Evolutionary conservation across 1,140 invertebrate genomes (phyloP).

Genomic region (Diorhabda sublineata): DNA sequence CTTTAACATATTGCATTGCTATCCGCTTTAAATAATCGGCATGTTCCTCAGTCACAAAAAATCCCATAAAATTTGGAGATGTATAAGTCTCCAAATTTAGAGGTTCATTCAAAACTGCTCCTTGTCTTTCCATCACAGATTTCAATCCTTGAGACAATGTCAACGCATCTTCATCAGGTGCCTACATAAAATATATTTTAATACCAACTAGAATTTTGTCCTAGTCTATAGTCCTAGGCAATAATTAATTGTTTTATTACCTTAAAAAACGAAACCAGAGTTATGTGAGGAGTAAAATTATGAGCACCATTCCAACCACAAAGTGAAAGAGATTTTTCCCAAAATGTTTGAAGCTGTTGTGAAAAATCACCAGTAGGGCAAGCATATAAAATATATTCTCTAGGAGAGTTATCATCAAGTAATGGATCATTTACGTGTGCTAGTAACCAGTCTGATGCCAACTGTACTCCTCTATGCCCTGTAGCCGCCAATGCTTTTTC

Average conservation of each 20-base stretch:
- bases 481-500: conserved; percentile 88
- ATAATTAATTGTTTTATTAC: conserved; percentile 49
- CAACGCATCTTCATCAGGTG: conserved; percentile 65
- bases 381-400: conserved; percentile 82
- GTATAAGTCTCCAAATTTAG: conserved; percentile 75
- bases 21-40: conserved; percentile 71
- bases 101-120: conserved; percentile 56
- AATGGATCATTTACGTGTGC: conserved; percentile 81
- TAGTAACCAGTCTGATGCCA: conserved; percentile 85
- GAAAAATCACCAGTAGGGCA: conserved; percentile 74
- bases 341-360: conserved; percentile 70
- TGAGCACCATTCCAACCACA: conserved; percentile 85
- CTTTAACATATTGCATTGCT: conserved; percentile 70
- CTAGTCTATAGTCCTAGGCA: background rate
- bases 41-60: conserved; percentile 76
- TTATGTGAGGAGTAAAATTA: conserved; percentile 85
- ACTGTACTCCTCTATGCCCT: conserved; percentile 76
- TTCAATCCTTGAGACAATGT: conserved; percentile 63
- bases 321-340: conserved; percentile 68
- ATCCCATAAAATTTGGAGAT: conserved; percentile 81
- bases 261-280: conserved; percentile 83
- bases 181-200: conserved; percentile 50
- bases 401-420: conserved; percentile 66
- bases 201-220: too few species aligned
- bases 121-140: conserved; percentile 63